A percentile compares a stretch with the other conserved stretches of the same genome.
phyloP scores from a whole-genome alignment of 2,888 invertebrate species.

The Micropterix aruncella region DNA sequence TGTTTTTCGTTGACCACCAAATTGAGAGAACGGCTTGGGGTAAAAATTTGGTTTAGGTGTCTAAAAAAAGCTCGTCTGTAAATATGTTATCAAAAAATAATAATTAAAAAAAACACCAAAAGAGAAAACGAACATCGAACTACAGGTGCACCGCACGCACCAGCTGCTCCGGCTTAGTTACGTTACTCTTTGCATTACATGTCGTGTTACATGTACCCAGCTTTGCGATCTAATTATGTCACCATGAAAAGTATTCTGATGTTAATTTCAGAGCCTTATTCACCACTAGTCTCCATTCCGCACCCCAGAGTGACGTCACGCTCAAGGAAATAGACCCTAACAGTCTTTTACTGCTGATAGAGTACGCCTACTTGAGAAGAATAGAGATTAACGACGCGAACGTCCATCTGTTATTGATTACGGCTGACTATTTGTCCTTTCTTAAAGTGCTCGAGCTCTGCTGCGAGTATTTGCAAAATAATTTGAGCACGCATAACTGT shows the following conservation, averaged over 20 bases:
- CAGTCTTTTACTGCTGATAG: constrained; percentile 64
- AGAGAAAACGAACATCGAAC: too few species aligned
- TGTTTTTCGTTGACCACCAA: too few species aligned
- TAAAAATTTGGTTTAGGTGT: too few species aligned
- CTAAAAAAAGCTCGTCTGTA: too few species aligned
- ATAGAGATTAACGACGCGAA: constrained; percentile 63
- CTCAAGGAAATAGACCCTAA: constrained; percentile 66
- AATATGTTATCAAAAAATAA: too few species aligned
- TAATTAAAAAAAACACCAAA: too few species aligned
- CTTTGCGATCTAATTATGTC: constrained; percentile 2
- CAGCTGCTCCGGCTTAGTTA: background rate
- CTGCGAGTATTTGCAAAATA: constrained; percentile 55
- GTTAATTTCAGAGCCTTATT: constrained; percentile 53
- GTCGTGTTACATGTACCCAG: constrained; percentile 2
- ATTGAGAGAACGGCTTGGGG: too few species aligned
- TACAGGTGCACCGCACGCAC: background rate
- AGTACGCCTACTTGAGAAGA: constrained; percentile 74
- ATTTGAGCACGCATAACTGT: constrained; percentile 64
- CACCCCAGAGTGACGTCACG: constrained; percentile 51
- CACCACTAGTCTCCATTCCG: constrained; percentile 63
- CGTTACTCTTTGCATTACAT: constrained; percentile 1
- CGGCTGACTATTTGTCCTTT: constrained; percentile 81
- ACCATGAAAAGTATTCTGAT: background rate
- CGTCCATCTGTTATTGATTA: constrained; percentile 66
- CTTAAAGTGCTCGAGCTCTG: constrained; percentile 70